Evolutionary conservation across 2,888 invertebrate genomes (phyloP).

Genomic region (Drosophila anceps): DNA sequence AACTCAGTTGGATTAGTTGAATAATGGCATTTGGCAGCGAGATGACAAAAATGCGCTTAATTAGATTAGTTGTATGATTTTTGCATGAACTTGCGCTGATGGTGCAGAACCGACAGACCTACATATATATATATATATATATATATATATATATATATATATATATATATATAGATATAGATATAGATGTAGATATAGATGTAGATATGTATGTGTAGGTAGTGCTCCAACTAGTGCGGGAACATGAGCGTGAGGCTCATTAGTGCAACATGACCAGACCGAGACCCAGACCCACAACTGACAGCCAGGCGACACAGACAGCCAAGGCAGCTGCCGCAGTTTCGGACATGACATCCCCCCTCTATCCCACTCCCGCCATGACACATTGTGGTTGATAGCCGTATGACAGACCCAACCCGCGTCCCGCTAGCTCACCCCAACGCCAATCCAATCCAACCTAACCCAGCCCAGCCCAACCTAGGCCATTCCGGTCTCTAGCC

Average conservation of each 20-base stretch:
- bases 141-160: neutral
- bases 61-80: conserved; percentile 76
- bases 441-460: conserved; percentile 3
- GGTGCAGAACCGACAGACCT: conserved; percentile 48
- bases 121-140: neutral
- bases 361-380: neutral
- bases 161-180: neutral
- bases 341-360: conserved; percentile 20
- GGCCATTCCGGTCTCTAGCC: conserved; percentile 8
- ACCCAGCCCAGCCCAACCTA: neutral
- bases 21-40: conserved; percentile 70
- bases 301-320: conserved; percentile 23
- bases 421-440: neutral
- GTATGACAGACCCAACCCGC: neutral
- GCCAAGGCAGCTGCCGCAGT: conserved; percentile 36
- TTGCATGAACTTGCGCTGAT: conserved; percentile 61
- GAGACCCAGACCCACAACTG: conserved; percentile 39
- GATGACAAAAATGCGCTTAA: conserved; percentile 74
- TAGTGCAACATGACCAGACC: conserved; percentile 65
- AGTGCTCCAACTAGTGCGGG: conserved; percentile 13
- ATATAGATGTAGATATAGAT: neutral
- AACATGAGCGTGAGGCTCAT: conserved; percentile 54
- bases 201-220: neutral
- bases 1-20: conserved; percentile 57
- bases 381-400: neutral